Conservation (phyloP, 2,113 vertebrate species). For the Ceratotherium simum region DNA sequence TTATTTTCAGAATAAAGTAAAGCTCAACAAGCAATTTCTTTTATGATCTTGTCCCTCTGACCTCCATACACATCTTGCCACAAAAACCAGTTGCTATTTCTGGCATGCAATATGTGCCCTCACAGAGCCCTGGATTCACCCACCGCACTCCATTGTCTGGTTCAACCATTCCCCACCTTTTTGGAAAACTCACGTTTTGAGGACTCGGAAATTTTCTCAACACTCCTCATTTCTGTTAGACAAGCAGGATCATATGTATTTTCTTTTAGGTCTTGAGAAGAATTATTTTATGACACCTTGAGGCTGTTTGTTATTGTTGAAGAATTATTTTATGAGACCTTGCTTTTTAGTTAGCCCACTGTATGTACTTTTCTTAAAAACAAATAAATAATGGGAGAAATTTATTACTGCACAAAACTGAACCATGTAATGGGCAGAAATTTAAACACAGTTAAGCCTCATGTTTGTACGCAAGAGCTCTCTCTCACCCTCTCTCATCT, state of each 20-base stretch:
- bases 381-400: not conserved
- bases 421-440: not conserved
- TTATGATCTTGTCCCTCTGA: not conserved
- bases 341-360: not conserved
- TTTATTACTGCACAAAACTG: not conserved
- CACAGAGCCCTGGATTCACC: not conserved
- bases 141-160: not conserved
- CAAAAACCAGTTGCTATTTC: not conserved
- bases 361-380: not conserved
- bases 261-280: not conserved
- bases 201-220: not conserved
- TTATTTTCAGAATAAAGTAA: not conserved
- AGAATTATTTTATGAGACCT: not conserved
- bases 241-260: not conserved
- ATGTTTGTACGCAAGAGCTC: fast-evolving
- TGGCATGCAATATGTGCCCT: not conserved
- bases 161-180: not conserved
- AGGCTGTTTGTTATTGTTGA: not conserved
- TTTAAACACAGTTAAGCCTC: not conserved
- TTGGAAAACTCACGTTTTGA: not conserved
- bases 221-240: not conserved
- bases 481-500: not conserved
- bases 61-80: not conserved
- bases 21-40: not conserved
- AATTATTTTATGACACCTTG: not conserved